Evolutionary conservation across 2,888 invertebrate genomes (phyloP), one percentile per base, ranked within the genome.

Genomic region (Norana najaformis): DNA sequence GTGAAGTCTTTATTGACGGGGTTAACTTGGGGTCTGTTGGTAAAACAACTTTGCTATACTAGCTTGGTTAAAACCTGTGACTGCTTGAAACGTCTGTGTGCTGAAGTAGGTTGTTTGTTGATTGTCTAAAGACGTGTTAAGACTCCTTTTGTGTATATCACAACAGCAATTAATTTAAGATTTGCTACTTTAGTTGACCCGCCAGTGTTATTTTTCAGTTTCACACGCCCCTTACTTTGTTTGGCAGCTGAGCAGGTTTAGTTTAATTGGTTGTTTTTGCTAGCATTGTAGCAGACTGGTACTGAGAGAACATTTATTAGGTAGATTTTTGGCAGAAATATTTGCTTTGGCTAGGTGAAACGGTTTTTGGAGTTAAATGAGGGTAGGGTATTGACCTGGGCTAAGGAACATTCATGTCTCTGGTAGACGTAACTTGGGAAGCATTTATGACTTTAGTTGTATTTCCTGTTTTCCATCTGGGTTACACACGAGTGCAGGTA

Each of bases 391-490:
- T 16, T 69, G 69, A n/a, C 69, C 69, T 69, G 69, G 30, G 11
- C n/a, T 69, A 69, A 69, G 69, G 30, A 8, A 11, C 69, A 69
- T 69, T 69, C n/a, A 69, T 69, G 0, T 4, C n/a, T 13, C n/a
- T 47, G 47, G 47, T 47, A 20, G 1, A 47, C 47, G 30, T 11
- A 69, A 69, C 13, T 8, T 69, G 30, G n/a, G 69, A 69, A 69
- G 69, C 69, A 69, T 13, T 69, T 69, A 69, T 1, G n/a, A 8
- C 69, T 69, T n/a, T 8, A 13, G n/a, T 69, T 69, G n/a, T 8
- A 69, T 69, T 69, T 69, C 69, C 69, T 69, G 69, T 69, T 69
- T n/a, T 69, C 69, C 69, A n/a, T 69, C n/a, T 69, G 69, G 69
- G 69, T n/a, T 30, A n/a, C n/a, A n/a, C 69, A 0, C 30, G n/a